phyloP scores from a whole-genome alignment of 2,797 vertebrate genomes.

The Falco columbarius region DNA sequence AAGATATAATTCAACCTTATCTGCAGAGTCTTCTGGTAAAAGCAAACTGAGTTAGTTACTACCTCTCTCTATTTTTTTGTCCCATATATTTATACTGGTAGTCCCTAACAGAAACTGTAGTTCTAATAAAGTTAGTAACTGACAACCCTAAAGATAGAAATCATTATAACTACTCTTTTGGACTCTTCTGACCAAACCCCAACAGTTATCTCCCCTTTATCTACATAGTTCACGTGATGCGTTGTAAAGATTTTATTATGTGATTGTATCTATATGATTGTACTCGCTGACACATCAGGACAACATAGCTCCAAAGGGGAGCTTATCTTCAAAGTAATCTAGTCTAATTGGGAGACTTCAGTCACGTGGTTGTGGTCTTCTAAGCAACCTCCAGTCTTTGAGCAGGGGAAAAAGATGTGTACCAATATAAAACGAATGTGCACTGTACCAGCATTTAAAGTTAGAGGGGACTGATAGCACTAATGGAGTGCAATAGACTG shows the following conservation, averaged over 20 bases:
- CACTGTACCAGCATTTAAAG: not conserved
- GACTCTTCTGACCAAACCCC: constrained; percentile 10
- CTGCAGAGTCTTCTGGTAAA: not conserved
- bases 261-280: not conserved
- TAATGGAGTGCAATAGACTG: not conserved
- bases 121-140: not conserved
- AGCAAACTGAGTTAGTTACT: not conserved
- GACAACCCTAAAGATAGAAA: not conserved
- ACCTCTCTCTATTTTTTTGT: not conserved
- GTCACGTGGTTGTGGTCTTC: not conserved
- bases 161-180: not conserved
- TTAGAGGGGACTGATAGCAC: not conserved
- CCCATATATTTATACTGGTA: not conserved
- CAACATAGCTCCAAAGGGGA: not conserved
- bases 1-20: not conserved
- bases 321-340: constrained; percentile 25
- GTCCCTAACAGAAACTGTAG: not conserved
- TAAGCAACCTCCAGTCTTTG: not conserved
- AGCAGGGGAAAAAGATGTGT: not conserved
- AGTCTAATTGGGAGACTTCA: not conserved
- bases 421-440: not conserved
- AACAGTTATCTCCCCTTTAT: not conserved
- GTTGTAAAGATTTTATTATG: constrained; percentile 38
- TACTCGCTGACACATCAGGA: constrained; percentile 22
- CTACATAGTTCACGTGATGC: not conserved